Evolutionary conservation across 2,113 vertebrate genomes (phyloP).

Genomic region (Barnardius zonarius): DNA sequence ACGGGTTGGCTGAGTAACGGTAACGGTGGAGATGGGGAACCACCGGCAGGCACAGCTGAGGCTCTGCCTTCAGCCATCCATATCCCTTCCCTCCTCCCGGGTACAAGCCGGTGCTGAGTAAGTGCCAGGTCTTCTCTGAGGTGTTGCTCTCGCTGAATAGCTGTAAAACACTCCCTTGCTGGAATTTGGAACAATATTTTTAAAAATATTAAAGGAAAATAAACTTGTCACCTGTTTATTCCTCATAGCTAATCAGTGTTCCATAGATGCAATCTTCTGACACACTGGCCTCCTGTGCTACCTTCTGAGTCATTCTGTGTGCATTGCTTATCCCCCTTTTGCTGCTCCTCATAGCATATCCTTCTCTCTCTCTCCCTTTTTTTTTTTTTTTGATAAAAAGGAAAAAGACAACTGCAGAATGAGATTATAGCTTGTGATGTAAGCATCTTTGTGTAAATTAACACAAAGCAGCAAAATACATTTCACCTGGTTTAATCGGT

Average conservation of each 20-base stretch:
- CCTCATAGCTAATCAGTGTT: neutral
- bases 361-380: neutral
- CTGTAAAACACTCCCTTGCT: neutral
- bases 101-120: neutral
- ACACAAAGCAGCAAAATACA: neutral
- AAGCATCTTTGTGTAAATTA: neutral
- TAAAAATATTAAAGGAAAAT: neutral
- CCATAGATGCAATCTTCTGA: rapidly evolving
- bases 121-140: neutral
- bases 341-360: rapidly evolving
- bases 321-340: neutral
- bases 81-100: neutral
- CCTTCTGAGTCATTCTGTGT: neutral
- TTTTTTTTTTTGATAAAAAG: neutral
- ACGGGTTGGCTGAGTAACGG: neutral
- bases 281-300: neutral
- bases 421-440: neutral
- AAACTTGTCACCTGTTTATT: rapidly evolving
- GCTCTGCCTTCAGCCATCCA: neutral
- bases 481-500: neutral
- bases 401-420: neutral
- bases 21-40: neutral
- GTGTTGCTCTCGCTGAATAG: rapidly evolving
- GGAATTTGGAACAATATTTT: rapidly evolving
- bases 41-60: neutral